A percentile compares a stretch with the other conserved stretches of the same genome.
phyloP scores from a whole-genome alignment of 2,888 invertebrate genomes.

The Tachina fera region DNA sequence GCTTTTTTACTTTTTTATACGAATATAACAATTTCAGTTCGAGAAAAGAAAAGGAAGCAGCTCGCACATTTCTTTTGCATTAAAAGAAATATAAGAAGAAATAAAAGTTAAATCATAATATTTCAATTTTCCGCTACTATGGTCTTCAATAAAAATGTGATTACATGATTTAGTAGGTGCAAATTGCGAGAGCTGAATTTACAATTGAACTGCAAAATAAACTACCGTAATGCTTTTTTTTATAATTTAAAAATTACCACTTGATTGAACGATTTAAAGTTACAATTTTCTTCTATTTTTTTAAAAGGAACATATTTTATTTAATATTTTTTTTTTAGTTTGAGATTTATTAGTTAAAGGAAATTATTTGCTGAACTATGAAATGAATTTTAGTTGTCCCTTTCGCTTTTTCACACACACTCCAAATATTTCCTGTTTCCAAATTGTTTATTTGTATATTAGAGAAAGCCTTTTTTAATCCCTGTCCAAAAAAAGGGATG shows the following conservation, averaged over 20 bases:
- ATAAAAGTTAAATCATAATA: constrained; percentile 59
- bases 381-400: too few relatives aligned
- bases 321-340: too few relatives aligned
- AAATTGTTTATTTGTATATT: too few relatives aligned
- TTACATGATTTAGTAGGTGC: constrained; percentile 57
- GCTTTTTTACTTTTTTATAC: neutral
- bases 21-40: neutral
- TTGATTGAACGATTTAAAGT: constrained; percentile 1
- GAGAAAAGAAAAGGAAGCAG: neutral
- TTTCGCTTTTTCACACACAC: too few relatives aligned
- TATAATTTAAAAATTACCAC: constrained; percentile 18
- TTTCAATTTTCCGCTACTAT: constrained; percentile 68
- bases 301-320: neutral
- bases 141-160: constrained; percentile 49
- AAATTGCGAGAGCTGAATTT: constrained; percentile 56
- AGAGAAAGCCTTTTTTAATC: too few relatives aligned
- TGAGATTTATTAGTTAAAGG: too few relatives aligned
- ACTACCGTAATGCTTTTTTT: neutral
- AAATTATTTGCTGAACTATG: too few relatives aligned
- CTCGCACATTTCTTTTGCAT: neutral
- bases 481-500: too few relatives aligned
- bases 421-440: too few relatives aligned
- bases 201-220: constrained; percentile 15
- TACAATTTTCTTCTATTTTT: neutral
- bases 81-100: neutral